A percentile compares a stretch with the other conserved stretches of the same genome.
Evolutionary conservation across 2,113 vertebrate species (phyloP).

Genomic region (Rhinoderma darwinii): DNA sequence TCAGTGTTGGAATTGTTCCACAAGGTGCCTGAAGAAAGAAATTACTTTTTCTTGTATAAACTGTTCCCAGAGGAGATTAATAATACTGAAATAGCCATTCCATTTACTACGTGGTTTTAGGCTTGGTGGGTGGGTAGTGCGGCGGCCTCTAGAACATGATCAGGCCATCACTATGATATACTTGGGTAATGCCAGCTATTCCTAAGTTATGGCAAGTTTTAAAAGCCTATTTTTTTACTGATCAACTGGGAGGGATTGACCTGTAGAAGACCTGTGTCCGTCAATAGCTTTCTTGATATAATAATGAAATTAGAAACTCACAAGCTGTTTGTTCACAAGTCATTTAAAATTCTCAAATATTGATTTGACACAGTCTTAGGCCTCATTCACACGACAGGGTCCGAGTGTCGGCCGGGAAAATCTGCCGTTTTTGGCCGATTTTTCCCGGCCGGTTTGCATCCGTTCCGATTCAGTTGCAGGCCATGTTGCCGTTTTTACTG

Average conservation of each 20-base stretch:
- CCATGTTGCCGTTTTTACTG: too few species aligned
- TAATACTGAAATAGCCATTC: slow-evolving; percentile 32
- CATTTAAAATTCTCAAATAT: too few species aligned
- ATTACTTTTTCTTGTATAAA: slow-evolving; percentile 1
- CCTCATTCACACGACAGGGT: too few species aligned
- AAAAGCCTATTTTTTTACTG: not conserved
- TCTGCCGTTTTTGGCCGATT: too few species aligned
- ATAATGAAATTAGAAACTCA: not conserved
- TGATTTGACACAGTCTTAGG: too few species aligned
- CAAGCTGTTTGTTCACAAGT: not conserved
- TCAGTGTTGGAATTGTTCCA: slow-evolving; percentile 32
- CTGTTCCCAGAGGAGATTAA: not conserved
- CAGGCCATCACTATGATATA: not conserved
- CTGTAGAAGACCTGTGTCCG: not conserved
- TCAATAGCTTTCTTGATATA: not conserved
- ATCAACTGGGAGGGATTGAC: not conserved
- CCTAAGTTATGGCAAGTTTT: not conserved
- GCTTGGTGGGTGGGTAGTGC: slow-evolving; percentile 28
- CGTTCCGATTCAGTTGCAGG: too few species aligned
- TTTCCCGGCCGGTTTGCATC: too few species aligned
- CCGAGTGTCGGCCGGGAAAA: too few species aligned
- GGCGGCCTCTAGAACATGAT: slow-evolving; percentile 1
- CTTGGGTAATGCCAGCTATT: not conserved
- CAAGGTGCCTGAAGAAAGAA: slow-evolving; percentile 6
- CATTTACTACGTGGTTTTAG: not conserved